Conservation (phyloP, 2,888 invertebrate genomes). For the Andricus quercusramuli region DNA sequence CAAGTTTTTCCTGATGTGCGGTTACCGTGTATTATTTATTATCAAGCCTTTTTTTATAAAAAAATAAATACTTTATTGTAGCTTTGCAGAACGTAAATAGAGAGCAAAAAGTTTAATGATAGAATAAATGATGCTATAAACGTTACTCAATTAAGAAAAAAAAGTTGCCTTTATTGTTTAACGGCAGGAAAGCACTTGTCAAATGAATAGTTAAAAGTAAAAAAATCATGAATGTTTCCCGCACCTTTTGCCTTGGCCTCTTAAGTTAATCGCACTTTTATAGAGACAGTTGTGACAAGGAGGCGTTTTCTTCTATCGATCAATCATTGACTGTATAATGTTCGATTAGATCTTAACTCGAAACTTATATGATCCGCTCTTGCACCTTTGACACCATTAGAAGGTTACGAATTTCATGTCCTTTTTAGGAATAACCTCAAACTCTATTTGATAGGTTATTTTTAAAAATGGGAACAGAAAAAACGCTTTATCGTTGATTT, state of each 20-base stretch:
- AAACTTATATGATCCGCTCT: background rate
- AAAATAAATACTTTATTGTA: background rate
- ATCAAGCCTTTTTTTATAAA: background rate
- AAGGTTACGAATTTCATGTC: background rate
- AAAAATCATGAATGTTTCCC: too few relatives aligned
- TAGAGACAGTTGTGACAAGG: constrained; percentile 62
- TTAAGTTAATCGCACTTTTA: constrained; percentile 67
- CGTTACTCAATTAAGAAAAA: background rate
- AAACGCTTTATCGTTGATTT: background rate
- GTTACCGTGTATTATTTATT: background rate
- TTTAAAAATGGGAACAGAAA: background rate
- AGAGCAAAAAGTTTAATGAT: background rate
- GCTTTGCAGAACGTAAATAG: background rate
- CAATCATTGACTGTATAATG: constrained; percentile 59
- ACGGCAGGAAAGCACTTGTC: background rate
- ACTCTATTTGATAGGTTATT: background rate
- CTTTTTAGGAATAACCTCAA: background rate
- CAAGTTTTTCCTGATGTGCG: too few relatives aligned
- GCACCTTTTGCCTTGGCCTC: constrained; percentile 66
- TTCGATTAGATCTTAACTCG: background rate
- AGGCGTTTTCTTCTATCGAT: constrained; percentile 60
- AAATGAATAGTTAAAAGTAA: constrained; percentile 51
- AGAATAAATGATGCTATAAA: background rate
- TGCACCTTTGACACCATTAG: constrained; percentile 1
- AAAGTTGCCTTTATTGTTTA: background rate